phyloP scores from a whole-genome alignment of 1,140 invertebrate genomes.

The Sminthurides bifidus region DNA sequence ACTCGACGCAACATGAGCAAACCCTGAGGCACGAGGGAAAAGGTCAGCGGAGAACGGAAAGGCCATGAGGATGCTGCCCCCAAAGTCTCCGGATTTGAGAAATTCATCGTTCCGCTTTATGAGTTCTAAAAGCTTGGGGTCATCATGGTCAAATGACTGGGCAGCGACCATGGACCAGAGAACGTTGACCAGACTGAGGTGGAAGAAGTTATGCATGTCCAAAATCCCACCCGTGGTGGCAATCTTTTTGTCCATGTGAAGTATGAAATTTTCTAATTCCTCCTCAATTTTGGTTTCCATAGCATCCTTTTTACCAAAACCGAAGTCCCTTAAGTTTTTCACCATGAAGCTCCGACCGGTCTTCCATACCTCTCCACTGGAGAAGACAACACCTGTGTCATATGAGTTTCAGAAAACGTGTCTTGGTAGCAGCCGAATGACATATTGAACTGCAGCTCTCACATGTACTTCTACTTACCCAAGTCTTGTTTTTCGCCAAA shows the following conservation, averaged over 20 bases:
- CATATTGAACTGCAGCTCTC: background rate
- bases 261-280: slow-evolving; percentile 1
- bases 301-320: slow-evolving; percentile 8
- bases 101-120: slow-evolving; percentile 6
- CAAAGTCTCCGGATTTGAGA: background rate
- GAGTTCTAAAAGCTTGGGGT: slow-evolving; percentile 3
- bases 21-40: background rate
- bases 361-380: slow-evolving; percentile 6
- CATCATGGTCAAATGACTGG: background rate
- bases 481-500: background rate
- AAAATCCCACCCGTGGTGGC: background rate
- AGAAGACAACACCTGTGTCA: slow-evolving; percentile 2
- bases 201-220: background rate
- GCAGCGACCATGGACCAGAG: slow-evolving; percentile 8
- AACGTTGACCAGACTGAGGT: slow-evolving; percentile 3
- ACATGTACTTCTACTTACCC: background rate
- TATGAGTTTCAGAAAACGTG: background rate
- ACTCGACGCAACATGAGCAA: background rate
- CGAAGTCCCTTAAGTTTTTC: slow-evolving; percentile 9
- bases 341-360: slow-evolving; percentile 2
- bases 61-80: background rate
- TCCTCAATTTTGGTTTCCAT: background rate
- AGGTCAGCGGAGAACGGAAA: background rate
- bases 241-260: background rate
- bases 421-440: background rate